Conservation (phyloP, 2,797 vertebrate genomes). For the Adrianichthys oophorus region DNA sequence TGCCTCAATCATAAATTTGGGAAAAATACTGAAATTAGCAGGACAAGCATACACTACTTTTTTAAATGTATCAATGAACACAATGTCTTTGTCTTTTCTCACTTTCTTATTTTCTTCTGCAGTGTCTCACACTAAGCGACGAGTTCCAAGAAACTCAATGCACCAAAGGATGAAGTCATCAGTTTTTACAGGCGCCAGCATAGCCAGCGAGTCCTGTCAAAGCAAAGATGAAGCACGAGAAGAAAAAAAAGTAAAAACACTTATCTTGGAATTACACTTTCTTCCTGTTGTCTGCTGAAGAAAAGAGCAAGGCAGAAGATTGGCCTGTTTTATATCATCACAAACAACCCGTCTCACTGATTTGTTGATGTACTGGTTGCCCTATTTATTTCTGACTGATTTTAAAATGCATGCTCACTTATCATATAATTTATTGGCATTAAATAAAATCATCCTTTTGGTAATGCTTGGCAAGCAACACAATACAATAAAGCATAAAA, state of each 20-base stretch:
- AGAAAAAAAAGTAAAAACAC: conserved; percentile 14
- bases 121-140: conserved; percentile 17
- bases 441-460: too few species aligned
- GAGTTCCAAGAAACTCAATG: conserved; percentile 37
- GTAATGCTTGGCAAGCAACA: too few species aligned
- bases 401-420: too few species aligned
- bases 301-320: background rate
- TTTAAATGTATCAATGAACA: background rate
- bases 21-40: background rate
- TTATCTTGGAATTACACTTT: conserved; percentile 10
- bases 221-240: conserved; percentile 54
- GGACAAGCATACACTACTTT: background rate
- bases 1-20: too few species aligned
- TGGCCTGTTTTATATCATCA: conserved; percentile 8
- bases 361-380: too few species aligned
- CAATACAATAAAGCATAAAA: too few species aligned
- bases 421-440: too few species aligned
- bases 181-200: conserved; percentile 51
- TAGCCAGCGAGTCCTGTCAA: conserved; percentile 49
- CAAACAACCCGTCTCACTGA: background rate
- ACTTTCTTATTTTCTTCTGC: background rate
- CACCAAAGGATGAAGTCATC: conserved; percentile 61
- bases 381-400: too few species aligned
- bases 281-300: conserved; percentile 3
- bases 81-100: conserved; percentile 2